Evolutionary conservation across 2,797 vertebrate genomes (phyloP), one percentile per base, ranked within the genome.

Genomic region (Peromyscus melanophrys): DNA sequence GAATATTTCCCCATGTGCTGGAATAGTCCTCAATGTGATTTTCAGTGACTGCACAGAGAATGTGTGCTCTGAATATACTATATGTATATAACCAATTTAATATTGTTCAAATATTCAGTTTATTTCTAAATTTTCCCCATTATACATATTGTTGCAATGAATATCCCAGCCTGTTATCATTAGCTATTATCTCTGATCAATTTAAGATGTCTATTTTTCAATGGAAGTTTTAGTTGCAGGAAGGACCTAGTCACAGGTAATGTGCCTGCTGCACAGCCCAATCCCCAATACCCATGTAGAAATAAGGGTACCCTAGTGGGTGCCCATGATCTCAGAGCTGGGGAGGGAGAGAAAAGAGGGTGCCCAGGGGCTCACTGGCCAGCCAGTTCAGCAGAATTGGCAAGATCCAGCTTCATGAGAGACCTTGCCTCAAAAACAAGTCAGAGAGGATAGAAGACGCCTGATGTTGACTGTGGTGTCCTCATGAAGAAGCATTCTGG

Each of bases 151-250:
- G 49, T 92, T 84, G 77, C 46, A 92, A 92, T 93, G 89, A 77
- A 77, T 90, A 71, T 77, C 71, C 25, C 31, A 92, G n/a, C 67
- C 75, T 83, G 34, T 67, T 52, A 63, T 16, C 55, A 52, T 69
- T n/a, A 69, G 37, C 34, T 96, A 25, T 49, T 46, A 82, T 91
- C n/a, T 86, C 31, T 75, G 55, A 89, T 92, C 76, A 34, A 52
- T 80, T 84, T 90, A 91, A 83, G 82, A 85, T 71, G 34, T 31
- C 57, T 78, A 43, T 97, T 92, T 90, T 37, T 75, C 92, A 90
- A 75, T 78, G 31, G 89, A 82, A 69, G 84, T 59, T n/a, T 86
- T 93, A 25, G 46, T 29, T 37, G 27, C 25, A 73, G 25, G n/a
- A 16, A 69, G 55, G 85, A 69, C n/a, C 23, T 49, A 67, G 29